Percentiles rank a stretch among this genome's conserved stretches.
Evolutionary conservation across 2,888 invertebrate genomes (phyloP).

Genomic region (Nomada hirtipes): DNA sequence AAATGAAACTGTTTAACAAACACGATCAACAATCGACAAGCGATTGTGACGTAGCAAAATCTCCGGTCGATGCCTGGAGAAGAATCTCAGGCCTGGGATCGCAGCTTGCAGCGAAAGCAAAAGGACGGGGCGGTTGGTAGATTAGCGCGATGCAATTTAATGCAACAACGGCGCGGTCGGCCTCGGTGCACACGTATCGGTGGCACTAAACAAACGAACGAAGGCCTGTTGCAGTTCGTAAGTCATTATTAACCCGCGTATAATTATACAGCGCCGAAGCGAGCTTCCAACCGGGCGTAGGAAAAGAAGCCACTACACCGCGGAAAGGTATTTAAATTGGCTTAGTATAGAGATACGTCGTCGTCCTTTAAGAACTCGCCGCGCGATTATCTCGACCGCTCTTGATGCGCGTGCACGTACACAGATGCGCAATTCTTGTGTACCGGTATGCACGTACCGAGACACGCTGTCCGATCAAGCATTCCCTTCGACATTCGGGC

Average conservation of each 20-base stretch:
- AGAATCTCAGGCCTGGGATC: constrained; percentile 36
- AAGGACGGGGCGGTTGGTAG: constrained; percentile 36
- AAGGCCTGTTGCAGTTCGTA: constrained; percentile 63
- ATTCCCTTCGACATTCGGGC: constrained; percentile 50
- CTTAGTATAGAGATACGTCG: constrained; percentile 60
- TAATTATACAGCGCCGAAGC: constrained; percentile 66
- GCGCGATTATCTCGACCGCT: constrained; percentile 70
- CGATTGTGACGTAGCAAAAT: constrained; percentile 33
- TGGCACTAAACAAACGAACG: constrained; percentile 66
- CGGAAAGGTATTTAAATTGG: constrained; percentile 74
- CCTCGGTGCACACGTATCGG: constrained; percentile 55
- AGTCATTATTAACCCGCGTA: constrained; percentile 74
- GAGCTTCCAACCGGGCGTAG: constrained; percentile 46
- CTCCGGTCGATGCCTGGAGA: background rate
- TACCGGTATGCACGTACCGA: constrained; percentile 38
- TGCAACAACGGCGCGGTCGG: constrained; percentile 42
- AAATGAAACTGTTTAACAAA: constrained; percentile 5
- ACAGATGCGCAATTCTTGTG: constrained; percentile 1
- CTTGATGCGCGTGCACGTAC: constrained; percentile 40
- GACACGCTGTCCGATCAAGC: constrained; percentile 48
- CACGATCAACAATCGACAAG: constrained; percentile 29
- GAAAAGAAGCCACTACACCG: constrained; percentile 59
- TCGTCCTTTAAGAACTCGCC: constrained; percentile 67
- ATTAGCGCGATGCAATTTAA: constrained; percentile 69
- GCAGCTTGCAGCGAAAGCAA: constrained; percentile 8